phyloP scores from a whole-genome alignment of 2,797 vertebrate species.

The Typhlichthys eigenmanni region DNA sequence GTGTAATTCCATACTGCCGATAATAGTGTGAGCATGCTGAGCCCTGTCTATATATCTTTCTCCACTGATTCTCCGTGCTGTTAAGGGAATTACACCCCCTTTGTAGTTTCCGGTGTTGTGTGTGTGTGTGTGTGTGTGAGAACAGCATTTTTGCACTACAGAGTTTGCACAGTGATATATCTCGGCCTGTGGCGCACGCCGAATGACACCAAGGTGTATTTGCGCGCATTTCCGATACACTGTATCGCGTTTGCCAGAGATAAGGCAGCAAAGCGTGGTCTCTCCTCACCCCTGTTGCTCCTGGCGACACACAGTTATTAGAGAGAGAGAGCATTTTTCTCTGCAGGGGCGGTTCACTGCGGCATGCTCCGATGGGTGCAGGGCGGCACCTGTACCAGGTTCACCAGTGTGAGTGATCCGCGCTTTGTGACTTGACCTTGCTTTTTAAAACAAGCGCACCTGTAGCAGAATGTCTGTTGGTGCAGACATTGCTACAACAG shows the following conservation, averaged over 20 bases:
- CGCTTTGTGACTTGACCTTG: conserved; percentile 35
- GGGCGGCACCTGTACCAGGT: conserved; percentile 44
- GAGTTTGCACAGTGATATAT: not conserved
- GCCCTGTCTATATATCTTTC: conserved; percentile 6
- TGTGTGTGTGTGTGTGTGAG: not conserved
- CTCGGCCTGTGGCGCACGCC: not conserved
- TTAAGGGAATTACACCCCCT: conserved; percentile 11
- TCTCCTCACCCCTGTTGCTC: conserved; percentile 39
- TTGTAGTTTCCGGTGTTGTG: conserved; percentile 1
- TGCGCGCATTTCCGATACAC: conserved; percentile 17
- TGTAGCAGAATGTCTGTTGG: not conserved
- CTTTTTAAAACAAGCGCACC: conserved; percentile 24
- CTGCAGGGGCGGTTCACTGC: conserved; percentile 41
- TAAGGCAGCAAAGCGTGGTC: conserved; percentile 42
- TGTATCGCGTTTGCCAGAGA: conserved; percentile 55
- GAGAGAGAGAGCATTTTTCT: conserved; percentile 49
- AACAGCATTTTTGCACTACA: not conserved
- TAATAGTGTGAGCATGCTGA: conserved; percentile 28
- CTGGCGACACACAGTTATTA: conserved; percentile 50
- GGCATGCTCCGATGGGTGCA: conserved; percentile 39
- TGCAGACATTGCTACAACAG: too few species aligned
- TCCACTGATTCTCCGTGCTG: conserved; percentile 31
- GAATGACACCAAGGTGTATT: too few species aligned
- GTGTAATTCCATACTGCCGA: conserved; percentile 41
- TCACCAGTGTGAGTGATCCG: conserved; percentile 35